phyloP scores from a whole-genome alignment of 35 echinoderm and acorn worm species.

The Holothuria glaberrima region DNA sequence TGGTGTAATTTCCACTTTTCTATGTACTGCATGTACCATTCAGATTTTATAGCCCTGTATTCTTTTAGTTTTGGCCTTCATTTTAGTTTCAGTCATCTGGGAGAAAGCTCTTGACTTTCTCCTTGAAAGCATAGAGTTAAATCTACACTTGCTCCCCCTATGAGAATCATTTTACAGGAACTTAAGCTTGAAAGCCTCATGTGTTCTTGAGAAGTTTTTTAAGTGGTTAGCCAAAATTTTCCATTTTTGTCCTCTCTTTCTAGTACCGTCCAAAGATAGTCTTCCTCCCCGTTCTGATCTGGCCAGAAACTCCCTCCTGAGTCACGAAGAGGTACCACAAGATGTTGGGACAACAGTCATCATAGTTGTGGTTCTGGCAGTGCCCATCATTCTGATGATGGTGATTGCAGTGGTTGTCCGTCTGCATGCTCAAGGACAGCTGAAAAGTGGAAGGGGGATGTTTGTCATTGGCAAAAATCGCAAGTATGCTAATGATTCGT shows the following conservation, averaged over 20 bases:
- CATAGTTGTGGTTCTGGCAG: slow-evolving; percentile 81
- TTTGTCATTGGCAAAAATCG: slow-evolving; percentile 14
- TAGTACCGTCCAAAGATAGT: slow-evolving; percentile 7
- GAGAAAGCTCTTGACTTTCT: too few species aligned
- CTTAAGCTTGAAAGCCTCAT: too few species aligned
- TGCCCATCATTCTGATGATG: slow-evolving; percentile 91
- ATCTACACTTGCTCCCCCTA: too few species aligned
- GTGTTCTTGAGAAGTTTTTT: too few species aligned
- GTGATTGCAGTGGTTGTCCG: slow-evolving; percentile 82
- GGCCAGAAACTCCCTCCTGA: slow-evolving; percentile 24
- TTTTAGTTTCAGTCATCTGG: too few species aligned
- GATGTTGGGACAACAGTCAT: slow-evolving; percentile 71
- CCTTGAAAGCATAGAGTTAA: too few species aligned
- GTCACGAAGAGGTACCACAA: not conserved
- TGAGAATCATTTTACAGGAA: too few species aligned
- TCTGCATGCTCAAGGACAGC: slow-evolving; percentile 81
- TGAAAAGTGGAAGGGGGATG: slow-evolving; percentile 12
- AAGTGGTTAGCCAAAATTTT: too few species aligned
- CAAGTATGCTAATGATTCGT: slow-evolving; percentile 48
- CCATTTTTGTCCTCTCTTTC: not conserved
- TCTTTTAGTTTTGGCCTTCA: too few species aligned
- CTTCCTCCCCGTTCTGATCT: not conserved
- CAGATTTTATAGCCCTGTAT: too few species aligned
- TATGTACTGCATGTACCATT: too few species aligned
- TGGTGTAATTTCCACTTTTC: too few species aligned